Evolutionary conservation across 2,797 vertebrate species (phyloP), one percentile per base, ranked within the genome.

Genomic region (Spatula versicolor): DNA sequence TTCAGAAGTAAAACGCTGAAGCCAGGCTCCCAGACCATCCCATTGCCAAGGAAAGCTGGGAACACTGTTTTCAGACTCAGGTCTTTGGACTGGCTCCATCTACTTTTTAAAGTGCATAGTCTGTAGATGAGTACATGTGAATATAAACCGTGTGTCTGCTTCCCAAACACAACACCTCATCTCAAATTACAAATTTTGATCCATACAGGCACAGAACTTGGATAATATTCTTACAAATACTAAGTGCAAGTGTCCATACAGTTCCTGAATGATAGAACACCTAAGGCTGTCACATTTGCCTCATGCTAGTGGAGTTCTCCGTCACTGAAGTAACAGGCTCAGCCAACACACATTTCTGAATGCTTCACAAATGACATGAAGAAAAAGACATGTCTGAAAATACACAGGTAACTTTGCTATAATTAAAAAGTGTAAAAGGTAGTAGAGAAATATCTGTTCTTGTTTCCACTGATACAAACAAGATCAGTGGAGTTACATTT

Each of bases 221-320:
- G 28, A 60, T 39, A 84, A 82, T 23, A 37, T 6, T 80, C n/a
- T 30, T 17, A 13, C 7, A 33, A 87, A 18, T 13, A 71, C 17
- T 7, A 50, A 80, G 3, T 59, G 16, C 35, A 75, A 33, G 10
- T 66, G 78, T 54, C 69, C 54, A 68, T 4, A 22, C 9, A 56
- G 48, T 19, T 83, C 58, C 33, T 66, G n/a, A 85, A 28, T 41
- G 33, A 54, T 0, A 2, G n/a, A 86, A 28, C 60, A 54, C 30
- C 0, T 0, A 16, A 1, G 6, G 31, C 17, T 62, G 30, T 46
- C 69, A 43, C 1, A 1, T 78, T 56, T 83, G 46, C 35, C 17
- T 73, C 46, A 59, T 3, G 14, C 35, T 48, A 86, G 23, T 13
- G 28, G 28, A 59, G n/a, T 15, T 64, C 17, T 84, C 22, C 14